Base-by-base conservation (phyloP, 23 tunicate species). In the Trididemnum miniatum region DNA sequence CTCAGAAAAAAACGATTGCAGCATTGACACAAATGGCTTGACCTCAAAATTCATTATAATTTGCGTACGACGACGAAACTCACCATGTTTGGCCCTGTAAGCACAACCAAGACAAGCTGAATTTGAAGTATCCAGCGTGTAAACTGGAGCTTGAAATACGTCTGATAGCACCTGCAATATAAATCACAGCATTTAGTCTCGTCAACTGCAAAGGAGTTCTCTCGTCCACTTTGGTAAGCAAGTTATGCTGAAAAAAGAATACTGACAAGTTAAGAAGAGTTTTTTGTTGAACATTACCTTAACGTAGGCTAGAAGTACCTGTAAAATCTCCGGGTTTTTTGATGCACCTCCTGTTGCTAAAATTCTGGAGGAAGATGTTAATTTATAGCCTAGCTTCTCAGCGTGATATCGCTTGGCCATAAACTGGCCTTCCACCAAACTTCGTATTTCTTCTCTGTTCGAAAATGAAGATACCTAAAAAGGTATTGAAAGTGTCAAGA, bases 311-410 rank as follows among this genome's bases (percentile, higher is more conserved):
- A n/a, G n/a, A 49, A 9, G 26, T n/a, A 94, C 94, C 85, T 94
- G 98, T 32, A 94, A 57, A 2, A 94, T 88, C 76, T 88, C 98
- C 1, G 35, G 62, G 38, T 88, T 94, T 0, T 59, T 76, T 35
- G 90, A 84, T 1, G 98, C 98, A 3, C 98, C 98, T 9, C 98
- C 98, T 80, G 98, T 94, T 30, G 94, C 98, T 49, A 94, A 40
- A 0, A 94, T 80, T 31, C 87, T 80, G 1, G 92, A 83, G 9
- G 74, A n/a, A 0, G 84, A 20, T 2, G 52, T 31, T 27, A 92
- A 63, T 66, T 79, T 80, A 80, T 88, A 85, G 22, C 98, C 98
- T 2, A 94, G 75, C 25, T 80, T 62, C 51, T 94, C 94, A 0
- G 94, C 94, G 74, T 94, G 94, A 52, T 76, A 84, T 34, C 91